Percentiles rank a stretch among this genome's conserved stretches.
These are phyloP conservation scores for Manis javanica DNA, from an alignment of 2,797 vertebrate species.

Conservation along the genomic window DNA sequence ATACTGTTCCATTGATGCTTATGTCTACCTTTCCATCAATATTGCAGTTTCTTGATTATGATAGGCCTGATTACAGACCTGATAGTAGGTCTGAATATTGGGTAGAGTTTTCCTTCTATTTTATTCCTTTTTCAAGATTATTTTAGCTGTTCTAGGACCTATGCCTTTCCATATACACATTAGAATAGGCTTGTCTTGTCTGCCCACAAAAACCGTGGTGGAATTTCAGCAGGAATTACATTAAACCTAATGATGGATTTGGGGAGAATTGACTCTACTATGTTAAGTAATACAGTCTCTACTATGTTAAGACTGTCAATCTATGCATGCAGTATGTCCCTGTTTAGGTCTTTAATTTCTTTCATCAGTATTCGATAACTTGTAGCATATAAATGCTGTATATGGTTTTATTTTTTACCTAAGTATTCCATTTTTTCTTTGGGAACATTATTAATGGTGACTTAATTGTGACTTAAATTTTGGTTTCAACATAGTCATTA, in stretches of 20 bases:
- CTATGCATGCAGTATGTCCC: neutral
- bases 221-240: neutral
- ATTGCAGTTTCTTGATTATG: neutral
- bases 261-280: neutral
- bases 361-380: neutral
- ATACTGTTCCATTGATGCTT: neutral
- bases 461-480: neutral
- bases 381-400: neutral
- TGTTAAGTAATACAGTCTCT: neutral
- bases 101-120: neutral
- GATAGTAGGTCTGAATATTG: neutral
- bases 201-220: neutral
- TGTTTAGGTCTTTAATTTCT: neutral
- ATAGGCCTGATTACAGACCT: too few species aligned
- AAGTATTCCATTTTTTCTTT: neutral
- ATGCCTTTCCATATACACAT: neutral
- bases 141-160: slow-evolving; percentile 17
- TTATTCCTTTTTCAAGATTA: neutral
- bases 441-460: neutral
- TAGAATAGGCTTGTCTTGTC: neutral
- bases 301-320: neutral
- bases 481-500: neutral
- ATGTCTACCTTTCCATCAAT: neutral
- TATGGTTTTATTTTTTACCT: neutral
- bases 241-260: neutral